Conservation (phyloP, 2,888 invertebrate species). For the Spicauda simplicius region DNA sequence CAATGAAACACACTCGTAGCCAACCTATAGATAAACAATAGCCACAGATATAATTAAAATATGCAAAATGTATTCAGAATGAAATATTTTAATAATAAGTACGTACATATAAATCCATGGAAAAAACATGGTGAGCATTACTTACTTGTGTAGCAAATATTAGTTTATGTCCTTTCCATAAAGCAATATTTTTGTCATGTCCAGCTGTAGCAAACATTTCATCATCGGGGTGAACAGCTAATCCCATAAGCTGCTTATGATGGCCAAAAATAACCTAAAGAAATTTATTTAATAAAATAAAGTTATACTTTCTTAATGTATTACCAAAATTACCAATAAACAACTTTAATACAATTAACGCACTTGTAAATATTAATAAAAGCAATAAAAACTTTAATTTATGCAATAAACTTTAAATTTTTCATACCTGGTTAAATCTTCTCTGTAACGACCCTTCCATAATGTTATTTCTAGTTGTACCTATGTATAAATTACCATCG, state of each 20-base stretch:
- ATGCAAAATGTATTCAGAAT: no score
- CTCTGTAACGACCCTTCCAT: constrained; percentile 95
- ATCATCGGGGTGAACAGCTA: constrained; percentile 95
- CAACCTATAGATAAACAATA: constrained; percentile 78
- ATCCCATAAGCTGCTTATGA: constrained; percentile 93
- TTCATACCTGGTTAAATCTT: constrained; percentile 90
- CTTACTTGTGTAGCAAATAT: constrained; percentile 93
- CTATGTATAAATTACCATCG: constrained; percentile 96
- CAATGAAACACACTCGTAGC: constrained; percentile 94
- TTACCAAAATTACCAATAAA: no score
- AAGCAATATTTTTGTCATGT: constrained; percentile 94
- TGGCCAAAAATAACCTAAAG: constrained; percentile 93
- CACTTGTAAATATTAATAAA: no score
- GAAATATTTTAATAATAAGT: no score
- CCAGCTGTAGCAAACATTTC: constrained; percentile 97
- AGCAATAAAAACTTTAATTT: no score
- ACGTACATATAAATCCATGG: no score
- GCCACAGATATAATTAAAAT: no score
- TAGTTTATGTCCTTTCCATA: constrained; percentile 95
- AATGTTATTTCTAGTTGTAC: constrained; percentile 95
- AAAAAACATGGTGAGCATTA: background rate
- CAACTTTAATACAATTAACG: no score
- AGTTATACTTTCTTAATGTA: no score
- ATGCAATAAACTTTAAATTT: no score
- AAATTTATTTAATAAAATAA: no score